Percentiles rank a stretch among this genome's conserved stretches.
Conservation (phyloP, 2,113 vertebrate species). For the Zosterops pallidus region DNA sequence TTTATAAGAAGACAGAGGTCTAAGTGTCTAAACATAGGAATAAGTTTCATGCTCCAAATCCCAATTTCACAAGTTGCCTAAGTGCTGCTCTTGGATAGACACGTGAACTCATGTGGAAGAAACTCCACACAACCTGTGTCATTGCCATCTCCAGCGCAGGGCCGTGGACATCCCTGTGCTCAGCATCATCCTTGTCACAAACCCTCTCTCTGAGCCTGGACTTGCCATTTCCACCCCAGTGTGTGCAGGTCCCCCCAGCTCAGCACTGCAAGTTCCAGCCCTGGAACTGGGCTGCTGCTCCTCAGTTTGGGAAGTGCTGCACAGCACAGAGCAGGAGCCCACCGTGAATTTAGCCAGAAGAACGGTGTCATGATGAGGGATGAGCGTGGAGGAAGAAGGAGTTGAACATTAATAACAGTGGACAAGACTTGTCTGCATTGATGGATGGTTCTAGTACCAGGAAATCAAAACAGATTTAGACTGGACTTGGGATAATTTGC, state of each 20-base stretch:
- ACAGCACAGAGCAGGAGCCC: not conserved
- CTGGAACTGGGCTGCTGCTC: not conserved
- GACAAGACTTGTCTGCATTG: not conserved
- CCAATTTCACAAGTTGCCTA: constrained; percentile 6
- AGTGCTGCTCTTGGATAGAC: not conserved
- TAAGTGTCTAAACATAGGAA: not conserved
- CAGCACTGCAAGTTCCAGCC: not conserved
- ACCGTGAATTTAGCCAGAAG: not conserved
- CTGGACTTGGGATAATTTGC: not conserved
- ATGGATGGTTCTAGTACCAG: not conserved
- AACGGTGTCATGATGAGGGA: not conserved
- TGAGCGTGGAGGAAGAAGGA: not conserved
- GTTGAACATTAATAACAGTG: not conserved
- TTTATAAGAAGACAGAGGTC: not conserved
- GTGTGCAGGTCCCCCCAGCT: not conserved
- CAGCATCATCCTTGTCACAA: not conserved
- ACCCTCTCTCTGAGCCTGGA: not conserved
- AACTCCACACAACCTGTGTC: not conserved
- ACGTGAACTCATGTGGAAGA: not conserved
- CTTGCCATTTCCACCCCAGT: no score
- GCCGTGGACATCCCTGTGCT: not conserved
- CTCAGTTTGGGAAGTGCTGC: not conserved
- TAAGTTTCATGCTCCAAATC: constrained; percentile 42
- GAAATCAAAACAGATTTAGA: not conserved
- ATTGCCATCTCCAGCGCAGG: not conserved